Conservation (phyloP, 2,113 vertebrate genomes). For the Nothocercus nigrocapillus region DNA sequence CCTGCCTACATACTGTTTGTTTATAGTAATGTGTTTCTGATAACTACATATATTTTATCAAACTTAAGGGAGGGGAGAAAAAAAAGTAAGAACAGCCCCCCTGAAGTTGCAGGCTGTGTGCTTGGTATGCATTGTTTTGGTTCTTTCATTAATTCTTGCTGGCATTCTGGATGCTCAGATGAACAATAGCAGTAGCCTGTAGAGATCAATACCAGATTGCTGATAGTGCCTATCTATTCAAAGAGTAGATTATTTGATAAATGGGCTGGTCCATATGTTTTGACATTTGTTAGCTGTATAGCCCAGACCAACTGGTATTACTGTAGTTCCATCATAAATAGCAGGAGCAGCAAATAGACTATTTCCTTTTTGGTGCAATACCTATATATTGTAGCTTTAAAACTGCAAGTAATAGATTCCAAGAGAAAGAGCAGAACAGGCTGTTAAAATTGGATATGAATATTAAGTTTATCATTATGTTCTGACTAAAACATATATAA, state of each 20-base stretch:
- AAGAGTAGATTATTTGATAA: slow-evolving; percentile 98
- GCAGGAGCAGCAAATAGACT: slow-evolving; percentile 58
- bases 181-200: slow-evolving; percentile 94
- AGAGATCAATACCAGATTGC: slow-evolving; percentile 98
- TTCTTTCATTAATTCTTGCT: slow-evolving; percentile 97
- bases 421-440: neutral
- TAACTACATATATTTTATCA: slow-evolving; percentile 53
- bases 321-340: slow-evolving; percentile 65
- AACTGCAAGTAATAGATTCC: slow-evolving; percentile 30
- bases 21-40: slow-evolving; percentile 11
- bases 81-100: neutral
- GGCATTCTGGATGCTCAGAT: slow-evolving; percentile 90
- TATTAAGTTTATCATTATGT: neutral
- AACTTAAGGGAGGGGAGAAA: slow-evolving; percentile 59
- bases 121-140: slow-evolving; percentile 95
- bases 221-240: slow-evolving; percentile 98
- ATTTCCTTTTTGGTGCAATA: slow-evolving; percentile 65
- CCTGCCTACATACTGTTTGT: neutral
- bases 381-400: slow-evolving; percentile 11
- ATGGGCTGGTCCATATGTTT: slow-evolving; percentile 89
- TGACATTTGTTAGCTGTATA: slow-evolving; percentile 88
- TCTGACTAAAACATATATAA: neutral
- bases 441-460: neutral
- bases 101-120: slow-evolving; percentile 69
- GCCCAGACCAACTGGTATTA: slow-evolving; percentile 77